These are phyloP conservation scores for Theonella swinhoei DNA, from an alignment of 37 sponge, comb jelly and placozoan species.

Conservation along the genomic window DNA sequence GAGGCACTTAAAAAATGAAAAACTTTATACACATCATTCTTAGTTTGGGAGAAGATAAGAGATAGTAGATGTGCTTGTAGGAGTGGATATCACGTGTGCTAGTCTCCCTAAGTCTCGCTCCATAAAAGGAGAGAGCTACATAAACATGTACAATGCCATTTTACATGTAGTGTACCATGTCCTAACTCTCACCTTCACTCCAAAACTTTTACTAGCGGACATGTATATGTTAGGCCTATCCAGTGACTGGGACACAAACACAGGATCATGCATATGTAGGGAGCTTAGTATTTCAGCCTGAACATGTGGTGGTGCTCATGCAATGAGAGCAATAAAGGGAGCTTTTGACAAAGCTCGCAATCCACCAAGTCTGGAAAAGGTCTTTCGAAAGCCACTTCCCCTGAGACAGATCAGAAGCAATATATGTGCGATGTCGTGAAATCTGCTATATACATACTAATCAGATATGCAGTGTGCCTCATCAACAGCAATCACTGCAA, in stretches of 20 bases:
- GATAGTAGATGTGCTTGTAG: neutral
- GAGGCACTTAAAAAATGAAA: neutral
- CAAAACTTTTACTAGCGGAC: neutral
- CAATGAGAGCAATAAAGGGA: neutral
- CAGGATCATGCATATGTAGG: neutral
- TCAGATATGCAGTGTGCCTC: conserved; percentile 23
- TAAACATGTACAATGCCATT: too few relatives aligned
- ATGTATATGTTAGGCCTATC: conserved; percentile 3
- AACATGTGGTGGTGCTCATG: neutral
- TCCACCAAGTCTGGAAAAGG: neutral
- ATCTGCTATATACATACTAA: too few relatives aligned
- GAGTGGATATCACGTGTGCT: neutral
- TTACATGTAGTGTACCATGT: too few relatives aligned
- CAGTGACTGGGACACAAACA: neutral
- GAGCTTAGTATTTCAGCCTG: neutral
- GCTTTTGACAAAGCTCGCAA: neutral
- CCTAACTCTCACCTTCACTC: neutral
- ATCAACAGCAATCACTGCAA: conserved; percentile 16
- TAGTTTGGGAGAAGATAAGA: neutral
- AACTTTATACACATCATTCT: neutral
- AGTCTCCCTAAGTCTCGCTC: neutral
- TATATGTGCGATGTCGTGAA: too few relatives aligned
- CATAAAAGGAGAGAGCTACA: neutral
- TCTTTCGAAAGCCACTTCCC: neutral
- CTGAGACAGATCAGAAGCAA: too few relatives aligned